phyloP scores from a whole-genome alignment of 2,797 vertebrate genomes.

The Semotilus atromaculatus region DNA sequence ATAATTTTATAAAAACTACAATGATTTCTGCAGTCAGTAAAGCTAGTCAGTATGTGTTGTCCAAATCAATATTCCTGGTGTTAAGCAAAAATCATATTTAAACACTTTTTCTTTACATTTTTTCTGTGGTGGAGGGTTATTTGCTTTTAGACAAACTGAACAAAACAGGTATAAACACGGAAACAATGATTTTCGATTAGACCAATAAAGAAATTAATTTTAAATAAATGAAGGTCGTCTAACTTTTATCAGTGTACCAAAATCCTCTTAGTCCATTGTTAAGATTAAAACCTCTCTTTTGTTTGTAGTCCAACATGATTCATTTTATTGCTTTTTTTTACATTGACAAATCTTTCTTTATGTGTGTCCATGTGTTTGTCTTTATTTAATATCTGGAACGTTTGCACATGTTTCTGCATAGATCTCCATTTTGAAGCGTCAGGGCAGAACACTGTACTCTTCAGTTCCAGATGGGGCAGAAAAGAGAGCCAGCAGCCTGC shows the following conservation, averaged over 20 bases:
- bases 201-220: background rate
- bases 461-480: constrained; percentile 90
- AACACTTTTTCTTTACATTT: background rate
- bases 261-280: background rate
- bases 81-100: background rate
- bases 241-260: background rate
- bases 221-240: background rate
- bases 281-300: background rate
- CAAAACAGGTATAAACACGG: background rate
- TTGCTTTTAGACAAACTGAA: background rate
- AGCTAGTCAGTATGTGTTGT: background rate
- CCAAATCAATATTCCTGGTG: too few species aligned
- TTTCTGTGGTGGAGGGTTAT: background rate
- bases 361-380: background rate
- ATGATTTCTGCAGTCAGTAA: background rate
- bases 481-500: constrained; percentile 90
- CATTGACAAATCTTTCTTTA: background rate
- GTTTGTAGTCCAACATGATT: background rate
- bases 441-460: constrained; percentile 86
- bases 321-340: background rate
- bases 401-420: constrained; percentile 62
- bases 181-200: background rate
- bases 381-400: constrained; percentile 16
- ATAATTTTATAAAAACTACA: too few species aligned
- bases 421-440: constrained; percentile 88